phyloP scores from a whole-genome alignment of 2,888 invertebrate species.

The Rhopalosiphum nymphaeae region DNA sequence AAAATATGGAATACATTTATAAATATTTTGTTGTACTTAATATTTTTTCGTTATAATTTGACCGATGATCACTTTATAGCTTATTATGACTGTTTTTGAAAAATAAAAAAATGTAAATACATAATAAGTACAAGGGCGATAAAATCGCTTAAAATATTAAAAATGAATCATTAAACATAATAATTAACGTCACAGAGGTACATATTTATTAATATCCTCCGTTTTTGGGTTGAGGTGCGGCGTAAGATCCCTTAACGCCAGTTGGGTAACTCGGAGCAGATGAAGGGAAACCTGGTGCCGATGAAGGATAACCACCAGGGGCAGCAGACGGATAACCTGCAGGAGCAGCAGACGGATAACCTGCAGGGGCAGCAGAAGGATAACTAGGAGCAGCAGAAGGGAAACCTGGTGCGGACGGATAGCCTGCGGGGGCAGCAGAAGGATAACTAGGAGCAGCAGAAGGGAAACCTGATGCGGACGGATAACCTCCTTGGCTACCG shows the following conservation, averaged over 20 bases:
- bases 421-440: background rate
- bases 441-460: background rate
- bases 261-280: constrained; percentile 15
- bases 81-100: constrained; percentile 15
- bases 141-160: constrained; percentile 7
- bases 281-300: constrained; percentile 5
- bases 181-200: too few relatives aligned
- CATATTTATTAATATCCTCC: constrained; percentile 30
- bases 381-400: background rate
- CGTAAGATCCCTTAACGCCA: constrained; percentile 43
- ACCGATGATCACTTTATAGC: background rate
- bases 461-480: background rate
- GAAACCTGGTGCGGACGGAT: background rate
- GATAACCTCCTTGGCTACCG: constrained; percentile 63
- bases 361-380: background rate
- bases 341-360: background rate
- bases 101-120: background rate
- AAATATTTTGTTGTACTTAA: background rate
- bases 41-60: background rate
- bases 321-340: background rate
- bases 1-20: background rate
- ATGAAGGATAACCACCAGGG: background rate
- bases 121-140: background rate
- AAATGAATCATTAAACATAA: constrained; percentile 1
- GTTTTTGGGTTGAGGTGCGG: constrained; percentile 51